A percentile compares a stretch with the other conserved stretches of the same genome.
These are phyloP conservation scores for Microcebus murinus DNA, from an alignment of 2,113 vertebrate species.

Conservation along the genomic window DNA sequence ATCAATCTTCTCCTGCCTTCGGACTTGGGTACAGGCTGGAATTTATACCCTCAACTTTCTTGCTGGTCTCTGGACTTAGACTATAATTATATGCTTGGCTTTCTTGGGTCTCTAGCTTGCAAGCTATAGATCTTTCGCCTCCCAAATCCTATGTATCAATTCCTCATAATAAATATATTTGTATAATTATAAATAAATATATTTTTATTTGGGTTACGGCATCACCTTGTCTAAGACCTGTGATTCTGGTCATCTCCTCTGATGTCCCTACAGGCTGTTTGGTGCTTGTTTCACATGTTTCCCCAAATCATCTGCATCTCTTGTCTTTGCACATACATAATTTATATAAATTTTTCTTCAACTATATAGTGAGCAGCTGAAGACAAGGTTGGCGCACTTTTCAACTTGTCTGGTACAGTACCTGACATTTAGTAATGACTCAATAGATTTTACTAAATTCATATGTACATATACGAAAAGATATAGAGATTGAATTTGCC, in stretches of 20 bases:
- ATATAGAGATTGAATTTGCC: neutral
- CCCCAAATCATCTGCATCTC: neutral
- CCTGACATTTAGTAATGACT: neutral
- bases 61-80: neutral
- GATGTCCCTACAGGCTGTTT: neutral
- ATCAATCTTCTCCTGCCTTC: neutral
- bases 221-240: neutral
- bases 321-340: neutral
- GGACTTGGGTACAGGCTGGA: neutral
- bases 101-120: neutral
- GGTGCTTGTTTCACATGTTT: neutral
- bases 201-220: neutral
- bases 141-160: neutral
- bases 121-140: neutral
- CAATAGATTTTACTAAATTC: neutral
- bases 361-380: neutral
- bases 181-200: neutral
- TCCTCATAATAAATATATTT: neutral
- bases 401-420: neutral
- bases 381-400: neutral
- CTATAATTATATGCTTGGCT: neutral
- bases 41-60: neutral
- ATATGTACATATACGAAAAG: neutral
- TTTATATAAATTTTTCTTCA: neutral
- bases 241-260: neutral